phyloP scores from a whole-genome alignment of 2,113 vertebrate genomes.

The Zingel zingel region DNA sequence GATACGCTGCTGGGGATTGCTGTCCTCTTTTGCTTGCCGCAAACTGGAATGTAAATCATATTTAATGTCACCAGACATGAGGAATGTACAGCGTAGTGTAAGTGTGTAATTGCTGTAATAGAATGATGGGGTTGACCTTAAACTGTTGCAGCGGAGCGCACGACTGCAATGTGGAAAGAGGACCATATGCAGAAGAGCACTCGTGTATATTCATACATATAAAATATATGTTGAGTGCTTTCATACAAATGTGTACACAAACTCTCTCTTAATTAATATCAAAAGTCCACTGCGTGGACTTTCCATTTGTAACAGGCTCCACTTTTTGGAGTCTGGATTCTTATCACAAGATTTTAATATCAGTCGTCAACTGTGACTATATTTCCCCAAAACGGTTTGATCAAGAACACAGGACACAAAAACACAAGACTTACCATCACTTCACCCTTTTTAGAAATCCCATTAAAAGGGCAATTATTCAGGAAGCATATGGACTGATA shows the following conservation, averaged over 20 bases:
- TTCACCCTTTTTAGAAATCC: conserved; percentile 16
- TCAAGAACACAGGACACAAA: conserved; percentile 25
- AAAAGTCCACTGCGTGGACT: conserved; percentile 5
- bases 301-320: conserved; percentile 14
- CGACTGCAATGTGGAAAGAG: conserved; percentile 23
- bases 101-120: conserved; percentile 64
- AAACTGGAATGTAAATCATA: conserved; percentile 62
- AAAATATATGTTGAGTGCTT: not conserved
- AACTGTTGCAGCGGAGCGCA: conserved; percentile 35
- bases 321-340: conserved; percentile 41
- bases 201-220: not conserved
- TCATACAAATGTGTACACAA: not conserved
- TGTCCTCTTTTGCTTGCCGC: conserved; percentile 37
- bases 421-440: conserved; percentile 25
- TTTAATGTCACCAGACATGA: conserved; percentile 61
- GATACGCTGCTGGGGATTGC: conserved; percentile 66
- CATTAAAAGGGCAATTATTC: conserved; percentile 57
- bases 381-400: conserved; percentile 39
- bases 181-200: not conserved
- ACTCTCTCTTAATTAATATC: conserved; percentile 9
- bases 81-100: conserved; percentile 56
- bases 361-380: conserved; percentile 61
- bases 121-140: conserved; percentile 61
- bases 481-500: conserved; percentile 49
- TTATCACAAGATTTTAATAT: conserved; percentile 44